These are phyloP conservation scores for Zosterops hypoxanthus DNA, from an alignment of 2,113 vertebrate species.

Conservation along the genomic window DNA sequence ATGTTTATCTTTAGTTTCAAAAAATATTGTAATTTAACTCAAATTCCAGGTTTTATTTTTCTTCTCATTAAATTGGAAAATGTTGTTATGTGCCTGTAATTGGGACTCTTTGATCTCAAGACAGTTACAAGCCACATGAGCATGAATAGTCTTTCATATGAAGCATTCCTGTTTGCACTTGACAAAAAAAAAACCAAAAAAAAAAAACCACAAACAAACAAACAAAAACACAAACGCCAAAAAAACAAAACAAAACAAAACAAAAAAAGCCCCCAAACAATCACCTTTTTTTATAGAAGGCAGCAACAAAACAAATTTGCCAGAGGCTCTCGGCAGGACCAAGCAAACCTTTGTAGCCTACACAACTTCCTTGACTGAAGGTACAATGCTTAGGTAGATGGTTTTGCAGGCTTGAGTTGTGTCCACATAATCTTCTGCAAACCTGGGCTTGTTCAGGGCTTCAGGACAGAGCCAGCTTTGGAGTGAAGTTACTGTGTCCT, in stretches of 20 bases:
- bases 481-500: background rate
- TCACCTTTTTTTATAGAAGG: background rate
- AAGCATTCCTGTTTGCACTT: background rate
- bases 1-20: background rate
- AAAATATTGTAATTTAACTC: background rate
- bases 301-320: background rate
- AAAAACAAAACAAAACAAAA: background rate
- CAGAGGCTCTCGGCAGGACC: background rate
- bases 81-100: background rate
- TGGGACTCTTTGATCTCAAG: background rate
- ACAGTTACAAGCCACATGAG: background rate
- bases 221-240: background rate
- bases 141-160: background rate
- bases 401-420: background rate
- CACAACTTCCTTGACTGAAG: background rate
- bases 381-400: background rate
- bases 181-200: background rate
- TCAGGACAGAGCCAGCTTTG: background rate
- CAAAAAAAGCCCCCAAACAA: fast-evolving
- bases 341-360: background rate
- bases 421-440: background rate
- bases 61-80: background rate
- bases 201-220: background rate
- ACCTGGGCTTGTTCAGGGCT: background rate
- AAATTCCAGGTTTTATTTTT: constrained; percentile 10